Evolutionary conservation across 2,888 invertebrate genomes (phyloP), one percentile per base, ranked within the genome.

Genomic region (Norana najaformis): DNA sequence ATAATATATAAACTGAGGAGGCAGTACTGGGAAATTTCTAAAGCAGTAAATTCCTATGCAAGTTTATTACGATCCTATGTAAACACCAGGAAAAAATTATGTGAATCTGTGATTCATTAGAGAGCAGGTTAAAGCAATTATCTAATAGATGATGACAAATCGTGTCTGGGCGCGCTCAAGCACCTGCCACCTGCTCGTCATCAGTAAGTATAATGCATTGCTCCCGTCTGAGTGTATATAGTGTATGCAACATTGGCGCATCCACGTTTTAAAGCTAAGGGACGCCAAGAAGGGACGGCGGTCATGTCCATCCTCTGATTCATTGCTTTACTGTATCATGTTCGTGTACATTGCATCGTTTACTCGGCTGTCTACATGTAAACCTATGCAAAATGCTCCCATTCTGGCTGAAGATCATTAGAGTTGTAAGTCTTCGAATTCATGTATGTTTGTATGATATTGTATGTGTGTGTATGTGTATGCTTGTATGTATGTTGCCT

Each of bases 181-280:
- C 69, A 69, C n/a, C 69, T 69, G 69, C 69, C 69, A 69, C 69
- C 69, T 69, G 69, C 69, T 69, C 69, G n/a, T 69, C 69, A 69
- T 69, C 69, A 2, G 23, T 8, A 69, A n/a, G n/a, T 30, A n/a
- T 69, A n/a, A 6, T 69, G 69, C 69, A 69, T n/a, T 69, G 69
- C 69, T n/a, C 69, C 16, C 11, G 5, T 2, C 30, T 69, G 69
- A 1, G n/a, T 69, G n/a, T 69, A 8, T n/a, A 16, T n/a, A 53
- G 3, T 53, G 23, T 30, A 13, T 53, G 23, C 23, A 69, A 13
- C 69, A 69, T 13, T 41, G 41, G 41, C 13, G 13, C 41, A 41
- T 41, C 41, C 16, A 41, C 14, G 41, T 13, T 41, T 41, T 16
- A 41, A 41, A 11, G 16, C 8, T 41, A 41, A 41, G 41, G 41